Evolutionary conservation across 2,113 vertebrate genomes (phyloP), one percentile per base, ranked within the genome.

Genomic region (Lophius piscatorius): DNA sequence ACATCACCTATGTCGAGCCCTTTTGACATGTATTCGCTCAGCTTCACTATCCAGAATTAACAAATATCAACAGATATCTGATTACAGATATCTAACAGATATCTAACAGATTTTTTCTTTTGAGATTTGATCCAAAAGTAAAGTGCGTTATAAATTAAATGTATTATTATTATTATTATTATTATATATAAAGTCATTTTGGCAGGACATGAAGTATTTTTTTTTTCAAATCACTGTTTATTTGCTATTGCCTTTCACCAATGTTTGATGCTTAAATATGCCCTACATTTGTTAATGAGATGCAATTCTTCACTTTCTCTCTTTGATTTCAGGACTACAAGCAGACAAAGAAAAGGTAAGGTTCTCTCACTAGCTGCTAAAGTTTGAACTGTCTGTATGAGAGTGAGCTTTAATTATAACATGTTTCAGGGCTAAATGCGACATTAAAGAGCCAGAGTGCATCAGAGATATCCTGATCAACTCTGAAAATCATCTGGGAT

Each of bases 381-480:
- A 36, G 22, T 35, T 4, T 33, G 16, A 39, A 16, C n/a, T 39
- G 36, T 6, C 1, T 31, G 36, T 22, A 44, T 24, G 14, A 8
- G 26, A 18, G 0, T 52, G 20, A 56, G 50, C 12, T 36, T 20
- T 56, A 17, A 12, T 38, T 4, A 31, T 1, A 23, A 41, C 3
- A 11, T 35, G 18, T 84, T 87, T 38, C 45, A 91, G 89, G 57
- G 46, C 52, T 0, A 82, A 65, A 21, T 58, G 67, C 40, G 78
- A 21, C 47, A 20, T 82, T 31, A 39, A 6, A 45, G 77, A 87
- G 10, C 76, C 78, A 6, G 80, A 88, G 63, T 75, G 49, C 1
- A 40, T 88, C 24, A 24, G 78, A 78, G 85, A 78, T 16, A 86
- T 87, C 36, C 62, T 89, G 51, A 88, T 89, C 24, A 63, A 85